A percentile compares a stretch with the other conserved stretches of the same genome.
Evolutionary conservation across 2,888 invertebrate species (phyloP).

Genomic region (Cataglyphis albicans): DNA sequence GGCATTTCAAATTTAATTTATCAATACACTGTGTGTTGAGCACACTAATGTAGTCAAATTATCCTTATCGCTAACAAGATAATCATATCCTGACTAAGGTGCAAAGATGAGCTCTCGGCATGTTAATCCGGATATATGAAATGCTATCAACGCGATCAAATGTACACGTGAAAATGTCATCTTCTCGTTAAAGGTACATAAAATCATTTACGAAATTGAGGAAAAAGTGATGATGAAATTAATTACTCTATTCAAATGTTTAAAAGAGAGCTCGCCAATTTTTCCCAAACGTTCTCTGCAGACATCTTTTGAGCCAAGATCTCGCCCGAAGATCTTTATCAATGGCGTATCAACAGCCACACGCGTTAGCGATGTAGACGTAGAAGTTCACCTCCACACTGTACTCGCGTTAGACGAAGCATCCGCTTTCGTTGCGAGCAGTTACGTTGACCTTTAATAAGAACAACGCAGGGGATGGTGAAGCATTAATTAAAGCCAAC

Average conservation of each 20-base stretch:
- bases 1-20: background rate
- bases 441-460: constrained; percentile 38
- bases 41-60: background rate
- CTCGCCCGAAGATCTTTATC: background rate
- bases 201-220: background rate
- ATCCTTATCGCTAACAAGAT: background rate
- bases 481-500: constrained; percentile 19
- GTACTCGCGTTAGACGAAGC: background rate
- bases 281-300: background rate
- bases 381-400: constrained; percentile 18
- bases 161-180: background rate
- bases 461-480: constrained; percentile 1
- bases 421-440: constrained; percentile 12
- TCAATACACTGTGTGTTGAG: background rate
- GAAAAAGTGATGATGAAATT: background rate
- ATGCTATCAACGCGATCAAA: background rate
- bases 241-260: background rate
- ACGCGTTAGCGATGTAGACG: background rate
- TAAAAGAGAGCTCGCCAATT: background rate
- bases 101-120: background rate
- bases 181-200: background rate
- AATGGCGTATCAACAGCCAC: background rate
- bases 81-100: background rate
- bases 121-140: background rate
- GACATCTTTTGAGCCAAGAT: background rate